phyloP scores from a whole-genome alignment of 2,888 invertebrate species.

The Macrosiphum euphorbiae region DNA sequence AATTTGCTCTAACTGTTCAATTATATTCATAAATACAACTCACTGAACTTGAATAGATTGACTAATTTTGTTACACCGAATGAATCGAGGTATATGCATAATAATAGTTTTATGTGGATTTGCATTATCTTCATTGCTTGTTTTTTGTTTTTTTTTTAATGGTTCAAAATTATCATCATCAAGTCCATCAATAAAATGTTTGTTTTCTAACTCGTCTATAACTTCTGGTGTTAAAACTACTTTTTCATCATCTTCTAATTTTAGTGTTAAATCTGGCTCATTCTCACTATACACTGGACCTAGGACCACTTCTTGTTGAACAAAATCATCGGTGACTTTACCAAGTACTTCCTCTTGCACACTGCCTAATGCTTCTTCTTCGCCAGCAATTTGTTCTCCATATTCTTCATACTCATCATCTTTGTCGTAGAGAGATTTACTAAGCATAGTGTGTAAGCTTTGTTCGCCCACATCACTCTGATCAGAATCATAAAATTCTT shows the following conservation, averaged over 20 bases:
- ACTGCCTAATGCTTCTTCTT: conserved; percentile 45
- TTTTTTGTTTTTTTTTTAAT: conserved; percentile 46
- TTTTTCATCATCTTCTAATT: conserved; percentile 44
- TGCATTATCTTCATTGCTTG: not conserved
- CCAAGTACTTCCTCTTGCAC: conserved; percentile 60
- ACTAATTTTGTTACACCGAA: conserved; percentile 53
- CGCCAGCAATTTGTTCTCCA: conserved; percentile 9
- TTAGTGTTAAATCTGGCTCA: not conserved
- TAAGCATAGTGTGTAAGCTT: conserved; percentile 54
- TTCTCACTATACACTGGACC: conserved; percentile 20
- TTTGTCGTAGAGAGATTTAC: conserved; percentile 37
- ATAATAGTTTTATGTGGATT: conserved; percentile 60
- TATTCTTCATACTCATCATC: conserved; percentile 12
- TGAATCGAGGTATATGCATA: conserved; percentile 58
- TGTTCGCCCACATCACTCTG: conserved; percentile 52
- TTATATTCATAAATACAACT: conserved; percentile 5
- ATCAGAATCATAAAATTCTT: conserved; percentile 58
- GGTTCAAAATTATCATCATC: conserved; percentile 59
- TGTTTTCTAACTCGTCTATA: conserved; percentile 31
- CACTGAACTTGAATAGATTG: conserved; percentile 62
- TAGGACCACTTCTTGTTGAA: conserved; percentile 39
- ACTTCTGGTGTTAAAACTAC: conserved; percentile 39
- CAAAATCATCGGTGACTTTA: not conserved
- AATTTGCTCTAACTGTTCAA: not conserved
- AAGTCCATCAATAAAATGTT: conserved; percentile 33